Percentiles rank a stretch among this genome's conserved stretches.
Conservation (phyloP, 2,888 invertebrate genomes). For the Dione vanillae region DNA sequence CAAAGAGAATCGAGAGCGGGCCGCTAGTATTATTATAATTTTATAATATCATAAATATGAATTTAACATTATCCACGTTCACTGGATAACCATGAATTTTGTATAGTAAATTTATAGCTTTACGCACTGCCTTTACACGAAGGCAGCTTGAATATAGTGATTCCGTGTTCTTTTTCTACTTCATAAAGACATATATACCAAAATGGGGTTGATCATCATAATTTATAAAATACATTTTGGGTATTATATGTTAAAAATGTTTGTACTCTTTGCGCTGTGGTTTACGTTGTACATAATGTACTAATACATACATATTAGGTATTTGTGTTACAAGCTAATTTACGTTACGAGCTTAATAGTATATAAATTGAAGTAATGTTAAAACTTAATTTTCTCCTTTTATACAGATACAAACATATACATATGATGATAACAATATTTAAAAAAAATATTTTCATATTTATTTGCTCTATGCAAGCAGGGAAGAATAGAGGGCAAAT, state of each 20-base stretch:
- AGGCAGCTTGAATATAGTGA: neutral
- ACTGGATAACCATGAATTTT: conserved; percentile 17
- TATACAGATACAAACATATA: too few relatives aligned
- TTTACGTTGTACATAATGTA: neutral
- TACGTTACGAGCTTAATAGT: too few relatives aligned
- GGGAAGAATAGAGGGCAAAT: too few relatives aligned
- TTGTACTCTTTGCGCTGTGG: neutral
- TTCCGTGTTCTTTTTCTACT: neutral
- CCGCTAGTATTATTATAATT: conserved; percentile 17
- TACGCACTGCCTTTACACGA: conserved; percentile 12
- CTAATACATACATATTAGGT: too few relatives aligned
- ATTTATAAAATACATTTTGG: neutral
- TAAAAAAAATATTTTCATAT: too few relatives aligned
- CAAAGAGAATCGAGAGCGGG: conserved; percentile 1
- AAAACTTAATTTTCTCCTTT: too few relatives aligned
- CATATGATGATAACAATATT: too few relatives aligned
- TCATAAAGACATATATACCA: neutral
- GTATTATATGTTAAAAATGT: too few relatives aligned
- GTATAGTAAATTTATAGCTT: conserved; percentile 14
- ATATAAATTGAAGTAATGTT: too few relatives aligned
- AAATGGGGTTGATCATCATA: neutral
- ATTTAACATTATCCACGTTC: conserved; percentile 21
- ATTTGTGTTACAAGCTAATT: too few relatives aligned
- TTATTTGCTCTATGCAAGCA: too few relatives aligned
- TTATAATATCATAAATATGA: conserved; percentile 22